Evolutionary conservation across 2,797 vertebrate species (phyloP).

Genomic region (Thamnophis elegans): DNA sequence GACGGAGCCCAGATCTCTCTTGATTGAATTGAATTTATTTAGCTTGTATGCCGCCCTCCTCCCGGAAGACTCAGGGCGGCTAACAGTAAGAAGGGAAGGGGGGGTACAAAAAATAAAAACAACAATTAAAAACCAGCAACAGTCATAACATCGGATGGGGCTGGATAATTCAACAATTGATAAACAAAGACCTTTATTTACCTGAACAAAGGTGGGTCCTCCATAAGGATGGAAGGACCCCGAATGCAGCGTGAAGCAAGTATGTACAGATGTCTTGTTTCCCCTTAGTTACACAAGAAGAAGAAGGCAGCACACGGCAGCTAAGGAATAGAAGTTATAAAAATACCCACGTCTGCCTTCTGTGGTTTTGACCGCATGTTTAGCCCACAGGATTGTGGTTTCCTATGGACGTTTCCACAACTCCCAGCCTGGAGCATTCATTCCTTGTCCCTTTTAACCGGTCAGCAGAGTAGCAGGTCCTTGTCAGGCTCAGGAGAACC

Average conservation of each 20-base stretch:
- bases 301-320: neutral
- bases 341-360: neutral
- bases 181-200: neutral
- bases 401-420: neutral
- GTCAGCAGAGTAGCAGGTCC: neutral
- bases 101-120: no score
- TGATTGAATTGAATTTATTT: no score
- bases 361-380: neutral
- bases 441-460: neutral
- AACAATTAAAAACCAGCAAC: no score
- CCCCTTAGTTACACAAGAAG: no score
- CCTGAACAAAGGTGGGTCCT: neutral
- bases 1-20: neutral
- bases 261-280: no score
- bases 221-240: no score
- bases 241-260: neutral
- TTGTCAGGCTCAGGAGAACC: neutral
- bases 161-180: no score
- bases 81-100: no score
- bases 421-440: neutral
- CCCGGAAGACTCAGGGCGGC: no score
- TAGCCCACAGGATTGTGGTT: neutral
- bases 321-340: no score
- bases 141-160: no score
- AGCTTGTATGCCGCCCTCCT: no score